Evolutionary conservation across 2,888 invertebrate species (phyloP).

Genomic region (Holacanthella duospinosa): DNA sequence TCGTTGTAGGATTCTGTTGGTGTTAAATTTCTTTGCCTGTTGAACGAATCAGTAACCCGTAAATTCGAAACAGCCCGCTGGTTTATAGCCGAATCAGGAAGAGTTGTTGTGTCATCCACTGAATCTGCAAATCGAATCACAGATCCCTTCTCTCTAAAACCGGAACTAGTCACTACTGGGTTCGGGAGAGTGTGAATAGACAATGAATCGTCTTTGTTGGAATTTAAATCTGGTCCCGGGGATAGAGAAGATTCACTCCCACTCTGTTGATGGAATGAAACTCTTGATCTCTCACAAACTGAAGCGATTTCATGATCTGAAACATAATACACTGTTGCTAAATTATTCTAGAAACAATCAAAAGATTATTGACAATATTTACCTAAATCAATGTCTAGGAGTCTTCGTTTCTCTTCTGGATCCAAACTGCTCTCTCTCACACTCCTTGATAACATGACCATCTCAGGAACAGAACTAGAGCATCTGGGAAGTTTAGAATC

Average conservation of each 20-base stretch:
- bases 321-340: no score
- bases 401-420: background rate
- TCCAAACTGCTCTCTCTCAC: constrained; percentile 55
- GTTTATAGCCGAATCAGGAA: background rate
- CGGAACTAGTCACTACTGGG: background rate
- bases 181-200: background rate
- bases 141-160: background rate
- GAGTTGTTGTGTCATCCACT: background rate
- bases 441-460: constrained; percentile 25
- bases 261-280: background rate
- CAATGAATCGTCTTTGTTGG: background rate
- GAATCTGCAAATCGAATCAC: constrained; percentile 7
- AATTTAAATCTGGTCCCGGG: background rate
- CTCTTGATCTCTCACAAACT: background rate
- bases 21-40: background rate
- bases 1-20: constrained; percentile 25
- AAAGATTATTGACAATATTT: background rate
- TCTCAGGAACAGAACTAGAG: constrained; percentile 34
- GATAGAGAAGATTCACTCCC: background rate
- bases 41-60: constrained; percentile 1
- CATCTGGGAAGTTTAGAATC: constrained; percentile 21
- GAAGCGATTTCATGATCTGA: background rate
- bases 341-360: background rate
- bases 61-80: background rate
- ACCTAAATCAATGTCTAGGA: background rate